Conservation (phyloP, 2,888 invertebrate genomes). For the Nasonia oneida region DNA sequence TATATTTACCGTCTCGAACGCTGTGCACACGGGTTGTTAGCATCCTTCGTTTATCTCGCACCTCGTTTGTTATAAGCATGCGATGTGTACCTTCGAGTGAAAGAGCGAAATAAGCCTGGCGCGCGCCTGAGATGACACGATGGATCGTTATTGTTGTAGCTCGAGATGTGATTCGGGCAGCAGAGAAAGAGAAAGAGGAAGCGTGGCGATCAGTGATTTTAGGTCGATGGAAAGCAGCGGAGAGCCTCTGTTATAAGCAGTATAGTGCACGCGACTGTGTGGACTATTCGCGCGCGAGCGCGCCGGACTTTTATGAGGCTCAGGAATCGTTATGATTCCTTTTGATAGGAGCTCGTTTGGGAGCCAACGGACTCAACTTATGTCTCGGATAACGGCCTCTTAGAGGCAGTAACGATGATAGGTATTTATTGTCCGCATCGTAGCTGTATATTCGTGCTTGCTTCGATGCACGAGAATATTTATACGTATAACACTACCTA, state of each 20-base stretch:
- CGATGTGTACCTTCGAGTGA: not conserved
- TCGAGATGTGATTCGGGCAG: not conserved
- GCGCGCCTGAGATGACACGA: constrained; percentile 8
- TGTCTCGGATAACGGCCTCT: not conserved
- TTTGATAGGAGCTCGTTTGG: constrained; percentile 4
- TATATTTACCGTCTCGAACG: not conserved
- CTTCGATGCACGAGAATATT: not conserved
- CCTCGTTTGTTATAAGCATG: not conserved
- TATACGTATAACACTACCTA: not conserved
- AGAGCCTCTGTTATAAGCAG: not conserved
- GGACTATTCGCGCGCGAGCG: not conserved
- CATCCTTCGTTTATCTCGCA: not conserved
- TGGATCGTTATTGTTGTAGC: not conserved
- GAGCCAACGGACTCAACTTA: not conserved
- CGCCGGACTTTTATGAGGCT: constrained; percentile 31
- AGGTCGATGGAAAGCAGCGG: constrained; percentile 43
- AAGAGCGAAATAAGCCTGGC: not conserved
- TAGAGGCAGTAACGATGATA: not conserved
- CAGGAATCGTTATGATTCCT: constrained; percentile 44
- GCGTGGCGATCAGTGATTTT: constrained; percentile 24
- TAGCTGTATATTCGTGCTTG: not conserved
- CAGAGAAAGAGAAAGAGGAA: constrained; percentile 13
- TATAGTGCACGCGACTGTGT: not conserved
- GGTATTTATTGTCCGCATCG: not conserved
- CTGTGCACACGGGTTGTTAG: constrained; percentile 2